Evolutionary conservation across 2,888 invertebrate species (phyloP).

Genomic region (Hirtodrosophila alboralis): DNA sequence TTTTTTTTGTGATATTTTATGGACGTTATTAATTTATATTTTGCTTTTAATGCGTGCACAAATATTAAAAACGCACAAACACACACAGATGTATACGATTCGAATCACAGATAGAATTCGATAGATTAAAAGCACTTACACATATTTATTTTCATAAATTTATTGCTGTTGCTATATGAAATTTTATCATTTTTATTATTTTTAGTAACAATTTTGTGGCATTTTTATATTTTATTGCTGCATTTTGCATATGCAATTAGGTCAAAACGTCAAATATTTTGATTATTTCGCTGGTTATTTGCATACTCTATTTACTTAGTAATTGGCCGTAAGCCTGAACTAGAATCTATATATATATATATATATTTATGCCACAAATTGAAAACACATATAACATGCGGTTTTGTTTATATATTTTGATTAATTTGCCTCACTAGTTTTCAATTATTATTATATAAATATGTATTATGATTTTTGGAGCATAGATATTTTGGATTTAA

Average conservation of each 20-base stretch:
- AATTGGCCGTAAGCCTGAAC: background rate
- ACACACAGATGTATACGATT: conserved; percentile 5
- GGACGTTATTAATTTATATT: conserved; percentile 46
- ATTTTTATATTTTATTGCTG: conserved; percentile 18
- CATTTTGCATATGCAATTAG: conserved; percentile 12
- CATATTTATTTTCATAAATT: conserved; percentile 61
- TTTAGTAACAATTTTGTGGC: conserved; percentile 29
- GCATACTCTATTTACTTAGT: background rate
- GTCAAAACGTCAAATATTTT: conserved; percentile 32
- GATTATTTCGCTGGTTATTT: conserved; percentile 32
- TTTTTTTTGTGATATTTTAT: conserved; percentile 44
- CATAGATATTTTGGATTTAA: background rate
- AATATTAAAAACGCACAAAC: conserved; percentile 34
- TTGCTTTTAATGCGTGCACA: conserved; percentile 52
- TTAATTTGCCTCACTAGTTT: conserved; percentile 18
- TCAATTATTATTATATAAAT: background rate
- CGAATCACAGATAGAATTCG: conserved; percentile 1
- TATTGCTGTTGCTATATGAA: conserved; percentile 53
- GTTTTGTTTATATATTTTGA: conserved; percentile 5
- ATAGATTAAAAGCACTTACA: conserved; percentile 30
- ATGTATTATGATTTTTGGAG: background rate
- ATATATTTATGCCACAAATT: conserved; percentile 3
- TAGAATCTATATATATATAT: no score
- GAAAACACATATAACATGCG: background rate
- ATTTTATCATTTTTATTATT: conserved; percentile 26